Conservation (phyloP, 2,113 vertebrate species). For the Mola mola region DNA sequence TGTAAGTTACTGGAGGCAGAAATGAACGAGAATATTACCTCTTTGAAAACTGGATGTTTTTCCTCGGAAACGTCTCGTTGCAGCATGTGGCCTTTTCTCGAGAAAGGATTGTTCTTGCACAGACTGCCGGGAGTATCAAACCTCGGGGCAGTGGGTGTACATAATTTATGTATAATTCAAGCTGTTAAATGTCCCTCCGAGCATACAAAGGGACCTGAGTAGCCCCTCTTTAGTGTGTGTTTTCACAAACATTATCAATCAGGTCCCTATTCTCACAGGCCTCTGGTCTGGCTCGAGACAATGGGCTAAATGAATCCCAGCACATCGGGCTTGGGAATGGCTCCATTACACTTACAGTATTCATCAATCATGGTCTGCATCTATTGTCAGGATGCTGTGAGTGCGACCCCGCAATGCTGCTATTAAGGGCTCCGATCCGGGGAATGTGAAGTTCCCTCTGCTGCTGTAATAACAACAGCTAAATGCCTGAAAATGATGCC, state of each 20-base stretch:
- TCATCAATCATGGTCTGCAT: slow-evolving; percentile 60
- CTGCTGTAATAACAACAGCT: slow-evolving; percentile 37
- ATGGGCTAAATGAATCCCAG: slow-evolving; percentile 34
- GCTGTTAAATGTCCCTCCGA: slow-evolving; percentile 37
- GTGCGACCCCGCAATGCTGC: not conserved
- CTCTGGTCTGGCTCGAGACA: slow-evolving; percentile 23
- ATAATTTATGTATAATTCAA: slow-evolving; percentile 57
- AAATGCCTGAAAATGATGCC: too few relatives aligned
- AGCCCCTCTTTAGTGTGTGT: slow-evolving; percentile 24
- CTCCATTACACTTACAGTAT: slow-evolving; percentile 47
- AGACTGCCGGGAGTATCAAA: not conserved
- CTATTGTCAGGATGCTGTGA: slow-evolving; percentile 47
- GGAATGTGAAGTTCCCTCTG: not conserved
- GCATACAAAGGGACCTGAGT: slow-evolving; percentile 36
- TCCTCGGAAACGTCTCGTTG: not conserved
- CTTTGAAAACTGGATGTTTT: too few relatives aligned
- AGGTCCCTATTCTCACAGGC: slow-evolving; percentile 33
- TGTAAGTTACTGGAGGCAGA: too few relatives aligned
- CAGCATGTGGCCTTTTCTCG: too few relatives aligned
- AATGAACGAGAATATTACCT: too few relatives aligned
- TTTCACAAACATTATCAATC: slow-evolving; percentile 58
- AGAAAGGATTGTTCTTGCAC: not conserved
- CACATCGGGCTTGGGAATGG: slow-evolving; percentile 46
- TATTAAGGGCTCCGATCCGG: slow-evolving; percentile 6
- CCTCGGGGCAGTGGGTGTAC: slow-evolving; percentile 33